Base-by-base conservation (phyloP, 2,113 vertebrate species). In the Gymnarchus niloticus region DNA sequence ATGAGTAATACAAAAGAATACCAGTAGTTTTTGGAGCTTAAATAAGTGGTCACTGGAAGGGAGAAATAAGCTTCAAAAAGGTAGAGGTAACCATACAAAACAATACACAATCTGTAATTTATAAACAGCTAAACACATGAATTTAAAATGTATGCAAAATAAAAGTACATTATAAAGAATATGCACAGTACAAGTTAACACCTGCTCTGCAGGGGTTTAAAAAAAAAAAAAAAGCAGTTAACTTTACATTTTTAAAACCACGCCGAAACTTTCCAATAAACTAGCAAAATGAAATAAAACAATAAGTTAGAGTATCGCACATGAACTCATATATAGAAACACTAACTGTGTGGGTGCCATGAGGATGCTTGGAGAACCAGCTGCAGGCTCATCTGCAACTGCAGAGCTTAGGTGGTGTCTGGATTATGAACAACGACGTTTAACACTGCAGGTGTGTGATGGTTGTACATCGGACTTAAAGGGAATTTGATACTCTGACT, bases 131-230 rank as follows among this genome's bases (percentile, higher is more conserved):
- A 88, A 81, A 81, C 52, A 61, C 49, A 8, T 69, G 83, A 25
- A 86, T 56, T 65, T n/a, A 85, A 87, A 51, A 61, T 81, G 54
- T 69, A 12, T 85, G 59, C 77, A 56, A 81, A 81, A 59, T 25
- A 59, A 28, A 76, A 12, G 41, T 57, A 84, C 56, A 69, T 69
- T 69, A 54, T 81, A 87, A 85, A 85, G 17, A 85, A 80, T 86
- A 76, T 83, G 73, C 78, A 89, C 86, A 84, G 21, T 52, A 86
- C 82, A 87, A 81, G 80, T 57, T 65, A 25, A 81, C 83, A 88
- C 88, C 88, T 83, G 88, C 84, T 90, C 87, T 88, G 88, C 89
- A 87, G 88, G 87, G 85, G 1, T 80, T 80, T 48, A 85, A 84
- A 85, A n/a, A 61, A 84, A 49, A 87, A 86, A 65, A 25, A 87